These are phyloP conservation scores for Eumeta japonica DNA, from an alignment of 1,140 invertebrate genomes.

Conservation along the genomic window DNA sequence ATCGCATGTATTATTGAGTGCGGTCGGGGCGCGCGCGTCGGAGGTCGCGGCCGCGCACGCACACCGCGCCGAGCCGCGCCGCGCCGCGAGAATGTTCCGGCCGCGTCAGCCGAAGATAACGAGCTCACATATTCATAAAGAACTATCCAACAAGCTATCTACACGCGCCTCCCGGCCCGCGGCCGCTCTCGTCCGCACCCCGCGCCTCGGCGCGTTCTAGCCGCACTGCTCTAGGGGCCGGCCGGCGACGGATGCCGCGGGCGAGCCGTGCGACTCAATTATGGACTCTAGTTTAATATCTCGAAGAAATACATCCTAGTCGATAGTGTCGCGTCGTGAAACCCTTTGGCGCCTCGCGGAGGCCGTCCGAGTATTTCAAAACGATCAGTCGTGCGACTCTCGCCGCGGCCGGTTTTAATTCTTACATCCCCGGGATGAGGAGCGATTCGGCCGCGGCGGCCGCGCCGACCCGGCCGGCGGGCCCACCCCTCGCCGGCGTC, in stretches of 20 bases:
- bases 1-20: slow-evolving; percentile 57
- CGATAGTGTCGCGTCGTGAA: slow-evolving; percentile 37
- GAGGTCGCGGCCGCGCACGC: slow-evolving; percentile 25
- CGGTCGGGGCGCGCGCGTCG: slow-evolving; percentile 20
- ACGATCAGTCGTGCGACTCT: slow-evolving; percentile 38
- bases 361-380: slow-evolving; percentile 36
- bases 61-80: slow-evolving; percentile 15
- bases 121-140: slow-evolving; percentile 58
- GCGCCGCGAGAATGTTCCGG: slow-evolving; percentile 35
- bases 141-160: slow-evolving; percentile 47
- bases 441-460: slow-evolving; percentile 32
- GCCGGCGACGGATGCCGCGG: neutral
- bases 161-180: slow-evolving; percentile 27
- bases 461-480: slow-evolving; percentile 34
- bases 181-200: slow-evolving; percentile 55
- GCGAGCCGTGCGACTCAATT: slow-evolving; percentile 22
- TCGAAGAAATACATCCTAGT: slow-evolving; percentile 52
- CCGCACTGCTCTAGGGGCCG: slow-evolving; percentile 45
- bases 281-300: slow-evolving; percentile 55
- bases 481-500: slow-evolving; percentile 48
- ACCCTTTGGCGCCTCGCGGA: slow-evolving; percentile 42
- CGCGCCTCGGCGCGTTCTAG: slow-evolving; percentile 45
- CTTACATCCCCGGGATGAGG: slow-evolving; percentile 40
- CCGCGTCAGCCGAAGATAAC: slow-evolving; percentile 49
- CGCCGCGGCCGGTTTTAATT: slow-evolving; percentile 48